Base-by-base conservation (phyloP, 2,888 invertebrate species). In the Incurvaria masculella region DNA sequence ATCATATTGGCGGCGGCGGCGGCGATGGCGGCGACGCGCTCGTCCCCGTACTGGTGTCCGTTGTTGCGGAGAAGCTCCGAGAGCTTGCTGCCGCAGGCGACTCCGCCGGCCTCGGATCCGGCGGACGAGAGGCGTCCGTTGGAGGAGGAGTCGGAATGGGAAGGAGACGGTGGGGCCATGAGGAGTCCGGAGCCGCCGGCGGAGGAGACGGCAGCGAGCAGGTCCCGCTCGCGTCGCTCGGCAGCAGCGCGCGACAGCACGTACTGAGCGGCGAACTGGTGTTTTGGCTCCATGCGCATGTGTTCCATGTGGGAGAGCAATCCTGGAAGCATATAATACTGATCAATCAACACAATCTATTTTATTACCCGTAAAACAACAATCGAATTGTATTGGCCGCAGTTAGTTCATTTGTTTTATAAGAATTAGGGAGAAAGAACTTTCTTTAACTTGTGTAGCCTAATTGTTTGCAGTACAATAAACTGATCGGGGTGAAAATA, bases 261-360 rank as follows among this genome's bases (percentile, higher is more conserved):
- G 72, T 94, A 95, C 65, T 95, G 95, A 21, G 95, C 94, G 39
- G 94, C 94, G 63, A 95, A 95, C 69, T 94, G 94, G 79, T 95
- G 94, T 69, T 95, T 95, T 0, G 94, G 94, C 68, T 95, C 94
- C 94, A 94, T 94, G 62, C 94, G 84, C 94, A 95, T 94, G 67
- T 94, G 94, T 62, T 95, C 94, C 94, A 95, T 94, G 68, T 95
- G 95, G 50, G 91, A 91, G 50, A 95, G 81, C 23, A 95, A 83
- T 62, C 94, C 95, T 95, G 78, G 21, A 81, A 76, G 57, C 41
- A 48, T 38, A 26, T 6, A 51, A n/a, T n/a, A n/a, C n/a, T n/a
- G n/a, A n/a, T n/a, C n/a, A n/a, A n/a, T n/a, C n/a, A n/a, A n/a
- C n/a, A n/a, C n/a, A n/a, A n/a, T n/a, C n/a, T n/a, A n/a, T n/a